A percentile compares a stretch with the other conserved stretches of the same genome.
Conservation (phyloP, 1,140 invertebrate genomes). For the Eueides isabella region DNA sequence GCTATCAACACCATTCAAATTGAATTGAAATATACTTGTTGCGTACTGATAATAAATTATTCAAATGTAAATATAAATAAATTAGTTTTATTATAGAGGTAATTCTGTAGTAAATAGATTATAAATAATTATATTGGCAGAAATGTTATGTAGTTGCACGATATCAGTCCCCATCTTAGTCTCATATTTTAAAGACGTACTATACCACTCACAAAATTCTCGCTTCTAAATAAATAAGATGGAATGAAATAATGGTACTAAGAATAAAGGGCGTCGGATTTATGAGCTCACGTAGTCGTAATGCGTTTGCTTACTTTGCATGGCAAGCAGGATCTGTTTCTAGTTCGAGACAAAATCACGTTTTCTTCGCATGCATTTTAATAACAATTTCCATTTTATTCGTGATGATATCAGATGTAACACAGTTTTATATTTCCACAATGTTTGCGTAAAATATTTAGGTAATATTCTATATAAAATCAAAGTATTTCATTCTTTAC, state of each 20-base stretch:
- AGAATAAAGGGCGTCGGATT: constrained; percentile 29
- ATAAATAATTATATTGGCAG: not conserved
- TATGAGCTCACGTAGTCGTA: constrained; percentile 31
- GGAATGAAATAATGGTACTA: constrained; percentile 1
- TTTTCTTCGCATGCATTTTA: constrained; percentile 22
- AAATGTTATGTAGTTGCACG: not conserved
- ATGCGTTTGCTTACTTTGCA: constrained; percentile 33
- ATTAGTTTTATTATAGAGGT: not conserved
- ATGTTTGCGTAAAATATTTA: not conserved
- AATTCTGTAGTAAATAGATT: not conserved
- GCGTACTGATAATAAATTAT: not conserved
- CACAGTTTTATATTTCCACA: not conserved
- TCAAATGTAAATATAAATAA: not conserved
- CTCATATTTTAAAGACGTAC: not conserved
- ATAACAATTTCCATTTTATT: constrained; percentile 9
- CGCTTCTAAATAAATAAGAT: constrained; percentile 27
- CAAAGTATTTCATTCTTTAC: not conserved
- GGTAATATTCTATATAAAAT: not conserved
- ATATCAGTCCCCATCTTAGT: not conserved
- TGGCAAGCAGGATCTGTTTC: constrained; percentile 31
- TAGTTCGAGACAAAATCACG: constrained; percentile 28
- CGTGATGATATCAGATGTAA: not conserved
- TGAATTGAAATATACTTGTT: not conserved
- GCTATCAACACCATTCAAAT: not conserved
- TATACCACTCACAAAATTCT: constrained; percentile 13